These are phyloP conservation scores for Clamator glandarius DNA, from an alignment of 2,797 vertebrate species.

Conservation along the genomic window DNA sequence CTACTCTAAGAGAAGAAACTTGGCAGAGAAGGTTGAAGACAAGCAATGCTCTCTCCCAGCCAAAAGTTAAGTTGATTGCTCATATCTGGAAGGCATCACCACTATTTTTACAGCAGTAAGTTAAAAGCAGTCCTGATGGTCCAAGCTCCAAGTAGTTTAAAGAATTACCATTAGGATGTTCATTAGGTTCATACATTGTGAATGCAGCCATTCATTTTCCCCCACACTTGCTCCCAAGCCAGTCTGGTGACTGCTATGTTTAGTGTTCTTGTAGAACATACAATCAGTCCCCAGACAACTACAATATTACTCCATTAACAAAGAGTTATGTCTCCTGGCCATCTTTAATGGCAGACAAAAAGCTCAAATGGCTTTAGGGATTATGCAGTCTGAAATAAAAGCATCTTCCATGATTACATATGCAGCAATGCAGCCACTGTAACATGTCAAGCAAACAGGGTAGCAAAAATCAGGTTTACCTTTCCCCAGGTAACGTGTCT, in stretches of 20 bases:
- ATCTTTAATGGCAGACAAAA: neutral
- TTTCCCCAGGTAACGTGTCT: constrained; percentile 96
- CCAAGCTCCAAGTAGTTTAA: neutral
- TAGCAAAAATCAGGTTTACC: constrained; percentile 72
- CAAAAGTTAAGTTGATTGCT: neutral
- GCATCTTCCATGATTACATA: neutral
- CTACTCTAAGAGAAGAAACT: neutral
- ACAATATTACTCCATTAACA: neutral
- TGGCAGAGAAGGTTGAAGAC: too few species aligned
- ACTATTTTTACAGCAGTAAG: neutral
- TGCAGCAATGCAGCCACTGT: rapidly evolving
- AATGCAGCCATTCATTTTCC: neutral
- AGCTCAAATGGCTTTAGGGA: neutral
- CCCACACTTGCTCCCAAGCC: neutral
- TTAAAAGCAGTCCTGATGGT: neutral
- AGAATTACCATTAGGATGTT: neutral
- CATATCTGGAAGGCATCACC: neutral
- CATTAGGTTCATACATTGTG: neutral
- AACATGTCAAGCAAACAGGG: too few species aligned
- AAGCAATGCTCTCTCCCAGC: neutral
- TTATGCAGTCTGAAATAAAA: neutral
- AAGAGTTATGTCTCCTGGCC: neutral
- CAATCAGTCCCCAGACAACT: neutral
- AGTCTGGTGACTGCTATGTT: neutral
- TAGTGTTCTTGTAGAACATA: neutral